Conservation (phyloP, 1,140 invertebrate species). For the Trinorchestia longiramus region DNA sequence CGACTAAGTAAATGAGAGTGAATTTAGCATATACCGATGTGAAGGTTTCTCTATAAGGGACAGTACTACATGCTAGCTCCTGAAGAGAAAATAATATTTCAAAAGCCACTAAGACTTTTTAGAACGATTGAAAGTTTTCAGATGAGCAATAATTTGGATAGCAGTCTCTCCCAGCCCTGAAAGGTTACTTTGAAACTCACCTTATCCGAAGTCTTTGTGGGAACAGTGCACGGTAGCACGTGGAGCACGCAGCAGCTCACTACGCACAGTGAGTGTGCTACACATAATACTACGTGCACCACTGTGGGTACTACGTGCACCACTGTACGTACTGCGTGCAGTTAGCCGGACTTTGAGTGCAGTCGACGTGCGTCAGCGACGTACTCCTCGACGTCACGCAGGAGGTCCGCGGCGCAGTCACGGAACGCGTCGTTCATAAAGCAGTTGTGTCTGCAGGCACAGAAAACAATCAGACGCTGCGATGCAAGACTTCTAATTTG, state of each 20-base stretch:
- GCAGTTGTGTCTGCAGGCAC: not conserved
- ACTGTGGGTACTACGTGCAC: too few relatives aligned
- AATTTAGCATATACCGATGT: not conserved
- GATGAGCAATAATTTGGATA: not conserved
- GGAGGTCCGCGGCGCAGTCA: slow-evolving; percentile 1
- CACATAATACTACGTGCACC: not conserved
- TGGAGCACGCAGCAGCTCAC: not conserved
- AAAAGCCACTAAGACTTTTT: not conserved
- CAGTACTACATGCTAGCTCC: not conserved
- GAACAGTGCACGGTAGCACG: too few relatives aligned
- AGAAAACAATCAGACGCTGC: not conserved
- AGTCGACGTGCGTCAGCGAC: not conserved
- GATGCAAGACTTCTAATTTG: not conserved
- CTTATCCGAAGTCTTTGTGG: not conserved
- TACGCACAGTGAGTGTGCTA: not conserved
- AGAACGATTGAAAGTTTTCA: not conserved
- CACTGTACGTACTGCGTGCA: not conserved
- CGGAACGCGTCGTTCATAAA: not conserved
- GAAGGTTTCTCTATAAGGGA: not conserved
- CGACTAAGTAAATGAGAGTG: too few relatives aligned
- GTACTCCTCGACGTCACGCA: not conserved
- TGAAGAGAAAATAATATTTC: not conserved
- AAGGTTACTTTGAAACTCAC: not conserved
- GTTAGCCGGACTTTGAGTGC: slow-evolving; percentile 37
- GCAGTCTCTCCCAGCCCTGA: not conserved